A percentile compares a stretch with the other conserved stretches of the same genome.
Evolutionary conservation across 2,888 invertebrate species (phyloP).

Genomic region (Charanyca ferruginea): DNA sequence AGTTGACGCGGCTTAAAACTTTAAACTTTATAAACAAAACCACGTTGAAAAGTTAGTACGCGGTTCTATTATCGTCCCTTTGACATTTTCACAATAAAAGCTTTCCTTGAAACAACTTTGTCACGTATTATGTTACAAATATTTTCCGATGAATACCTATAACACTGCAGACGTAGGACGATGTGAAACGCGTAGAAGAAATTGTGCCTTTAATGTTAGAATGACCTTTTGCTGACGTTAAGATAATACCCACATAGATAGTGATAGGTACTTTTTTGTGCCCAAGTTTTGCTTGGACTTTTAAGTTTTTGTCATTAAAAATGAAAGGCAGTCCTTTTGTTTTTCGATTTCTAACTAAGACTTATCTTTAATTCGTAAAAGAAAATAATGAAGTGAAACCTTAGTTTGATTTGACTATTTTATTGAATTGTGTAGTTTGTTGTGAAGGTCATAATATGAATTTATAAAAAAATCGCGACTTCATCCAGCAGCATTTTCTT

Average conservation of each 20-base stretch:
- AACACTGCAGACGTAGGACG: neutral
- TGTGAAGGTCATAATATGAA: too few species aligned
- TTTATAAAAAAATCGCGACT: too few species aligned
- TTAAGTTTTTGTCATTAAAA: too few species aligned
- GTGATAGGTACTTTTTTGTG: too few species aligned
- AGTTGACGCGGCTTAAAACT: slow-evolving; percentile 25
- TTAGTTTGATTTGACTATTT: too few species aligned
- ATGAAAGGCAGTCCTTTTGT: neutral
- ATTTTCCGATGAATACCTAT: slow-evolving; percentile 23
- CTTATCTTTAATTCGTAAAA: neutral
- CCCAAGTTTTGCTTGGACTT: too few species aligned
- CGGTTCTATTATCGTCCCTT: slow-evolving; percentile 18
- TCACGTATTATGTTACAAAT: slow-evolving; percentile 33
- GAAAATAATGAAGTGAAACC: too few species aligned
- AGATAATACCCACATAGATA: too few species aligned
- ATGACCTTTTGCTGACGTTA: neutral
- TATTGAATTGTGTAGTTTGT: too few species aligned
- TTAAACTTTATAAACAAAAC: slow-evolving; percentile 38
- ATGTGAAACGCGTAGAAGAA: slow-evolving; percentile 22
- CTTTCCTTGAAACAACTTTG: slow-evolving; percentile 26
- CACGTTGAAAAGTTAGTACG: slow-evolving; percentile 22
- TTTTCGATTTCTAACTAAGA: neutral
- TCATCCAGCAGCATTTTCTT: too few species aligned
- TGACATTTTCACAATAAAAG: slow-evolving; percentile 34
- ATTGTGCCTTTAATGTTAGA: slow-evolving; percentile 16